Percentiles rank a stretch among this genome's conserved stretches.
Evolutionary conservation across 2,888 invertebrate species (phyloP).

Genomic region (Automeris io): DNA sequence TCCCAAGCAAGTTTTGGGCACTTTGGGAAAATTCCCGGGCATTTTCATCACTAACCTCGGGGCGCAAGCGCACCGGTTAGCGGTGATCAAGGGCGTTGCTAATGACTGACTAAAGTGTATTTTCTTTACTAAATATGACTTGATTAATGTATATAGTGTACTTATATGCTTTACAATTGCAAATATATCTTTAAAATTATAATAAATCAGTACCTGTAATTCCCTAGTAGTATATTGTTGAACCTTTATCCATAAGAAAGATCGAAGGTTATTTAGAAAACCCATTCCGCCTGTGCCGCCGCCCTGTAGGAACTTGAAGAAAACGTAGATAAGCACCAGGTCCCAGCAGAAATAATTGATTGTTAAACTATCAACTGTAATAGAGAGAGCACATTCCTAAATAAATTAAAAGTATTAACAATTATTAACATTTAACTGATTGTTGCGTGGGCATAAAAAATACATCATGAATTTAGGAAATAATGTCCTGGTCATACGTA

Average conservation of each 20-base stretch:
- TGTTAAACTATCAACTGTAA: slow-evolving; percentile 87
- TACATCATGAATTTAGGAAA: too few relatives aligned
- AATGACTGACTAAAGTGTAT: too few relatives aligned
- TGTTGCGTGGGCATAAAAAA: too few relatives aligned
- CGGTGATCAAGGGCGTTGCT: too few relatives aligned
- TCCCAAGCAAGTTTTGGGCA: too few relatives aligned
- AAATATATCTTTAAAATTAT: background rate
- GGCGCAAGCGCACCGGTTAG: too few relatives aligned
- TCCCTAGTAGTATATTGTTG: slow-evolving; percentile 97
- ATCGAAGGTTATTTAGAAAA: slow-evolving; percentile 91
- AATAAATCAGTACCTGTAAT: slow-evolving; percentile 80
- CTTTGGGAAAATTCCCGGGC: too few relatives aligned
- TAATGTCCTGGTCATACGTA: too few relatives aligned
- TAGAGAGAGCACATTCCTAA: slow-evolving; percentile 2
- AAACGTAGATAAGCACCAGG: slow-evolving; percentile 89
- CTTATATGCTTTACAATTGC: background rate
- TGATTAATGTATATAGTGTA: background rate
- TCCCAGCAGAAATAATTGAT: slow-evolving; percentile 88
- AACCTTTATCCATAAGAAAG: slow-evolving; percentile 95
- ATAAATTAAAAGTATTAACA: too few relatives aligned
- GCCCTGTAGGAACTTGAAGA: slow-evolving; percentile 95
- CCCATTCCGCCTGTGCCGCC: slow-evolving; percentile 96
- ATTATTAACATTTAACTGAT: too few relatives aligned
- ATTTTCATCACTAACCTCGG: too few relatives aligned
- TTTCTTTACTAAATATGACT: too few relatives aligned